Evolutionary conservation across 2,113 vertebrate species (phyloP), one percentile per base, ranked within the genome.

Genomic region (Hucho hucho): DNA sequence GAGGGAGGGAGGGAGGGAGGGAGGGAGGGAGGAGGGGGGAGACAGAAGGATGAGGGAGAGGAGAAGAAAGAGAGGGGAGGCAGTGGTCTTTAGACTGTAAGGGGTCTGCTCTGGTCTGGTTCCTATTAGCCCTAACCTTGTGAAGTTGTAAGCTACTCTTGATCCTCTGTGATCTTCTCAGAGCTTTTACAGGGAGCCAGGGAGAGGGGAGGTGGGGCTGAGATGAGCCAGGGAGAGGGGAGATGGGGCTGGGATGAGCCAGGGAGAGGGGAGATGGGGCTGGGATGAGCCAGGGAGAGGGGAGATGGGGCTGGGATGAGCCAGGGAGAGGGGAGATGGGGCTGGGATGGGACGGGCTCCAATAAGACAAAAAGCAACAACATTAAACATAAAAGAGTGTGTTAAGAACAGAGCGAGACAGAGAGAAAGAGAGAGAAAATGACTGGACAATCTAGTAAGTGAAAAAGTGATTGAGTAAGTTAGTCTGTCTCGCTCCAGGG

Each of bases 41-140:
- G 56, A 58, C 16, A n/a, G 5, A 6, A 18, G 14, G 56, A 18
- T 3, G n/a, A n/a, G 56, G n/a, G 18, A n/a, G 18, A n/a, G n/a
- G 18, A 59, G 56, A 7, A 59, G 56, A 59, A 59, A 59, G 18
- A n/a, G n/a, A 29, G 11, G 29, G 72, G 76, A 71, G 22, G 79
- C 69, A 58, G 37, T 63, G 66, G 68, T 76, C 0, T 68, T 7
- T 46, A 75, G 67, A 16, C 13, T 61, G 7, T 47, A 20, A 65
- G 71, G 25, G 63, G 72, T 59, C 2, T 11, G 63, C 61, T 66
- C 25, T 69, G 28, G 70, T 89, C 88, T 91, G 88, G 80, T 89
- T 91, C 73, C 72, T 47, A 89, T 91, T 88, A 90, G 71, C 73
- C 22, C 25, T 70, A 70, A 56, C 66, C 67, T 69, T 75, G 78